Conservation (phyloP, 2,113 vertebrate species). For the Scophthalmus maximus region DNA sequence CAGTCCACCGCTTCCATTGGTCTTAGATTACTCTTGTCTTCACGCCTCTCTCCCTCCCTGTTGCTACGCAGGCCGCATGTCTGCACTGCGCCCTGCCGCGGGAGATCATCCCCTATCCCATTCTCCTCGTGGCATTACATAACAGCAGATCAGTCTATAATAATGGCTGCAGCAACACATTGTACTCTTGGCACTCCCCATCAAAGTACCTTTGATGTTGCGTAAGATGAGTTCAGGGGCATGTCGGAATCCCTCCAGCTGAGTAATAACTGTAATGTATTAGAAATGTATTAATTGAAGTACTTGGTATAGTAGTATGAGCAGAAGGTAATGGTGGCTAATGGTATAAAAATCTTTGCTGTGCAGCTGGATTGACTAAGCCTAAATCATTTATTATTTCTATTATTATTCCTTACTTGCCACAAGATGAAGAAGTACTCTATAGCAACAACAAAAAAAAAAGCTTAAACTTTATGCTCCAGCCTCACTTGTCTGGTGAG, state of each 20-base stretch:
- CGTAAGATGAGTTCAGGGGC: slow-evolving; percentile 35
- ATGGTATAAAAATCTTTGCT: not conserved
- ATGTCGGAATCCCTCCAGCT: not conserved
- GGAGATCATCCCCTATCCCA: slow-evolving; percentile 55
- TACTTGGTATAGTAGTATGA: not conserved
- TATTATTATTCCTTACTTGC: too few species aligned
- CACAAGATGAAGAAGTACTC: too few species aligned
- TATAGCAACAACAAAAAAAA: too few species aligned
- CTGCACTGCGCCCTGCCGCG: not conserved
- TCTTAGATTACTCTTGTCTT: slow-evolving; percentile 25
- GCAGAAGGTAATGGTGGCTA: not conserved
- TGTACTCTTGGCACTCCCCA: slow-evolving; percentile 42
- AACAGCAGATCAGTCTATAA: slow-evolving; percentile 62
- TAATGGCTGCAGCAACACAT: slow-evolving; percentile 50
- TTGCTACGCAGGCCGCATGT: slow-evolving; percentile 16
- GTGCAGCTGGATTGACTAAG: not conserved
- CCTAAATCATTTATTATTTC: not conserved
- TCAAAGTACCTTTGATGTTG: slow-evolving; percentile 45
- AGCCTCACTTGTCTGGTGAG: too few species aligned
- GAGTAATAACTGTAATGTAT: slow-evolving; percentile 4
- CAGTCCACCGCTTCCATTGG: slow-evolving; percentile 8
- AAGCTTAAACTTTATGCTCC: too few species aligned
- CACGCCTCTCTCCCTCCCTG: slow-evolving; percentile 6
- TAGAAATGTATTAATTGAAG: not conserved
- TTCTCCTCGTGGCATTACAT: slow-evolving; percentile 61